Evolutionary conservation across 2,797 vertebrate genomes (phyloP).

Genomic region (Lemur catta): DNA sequence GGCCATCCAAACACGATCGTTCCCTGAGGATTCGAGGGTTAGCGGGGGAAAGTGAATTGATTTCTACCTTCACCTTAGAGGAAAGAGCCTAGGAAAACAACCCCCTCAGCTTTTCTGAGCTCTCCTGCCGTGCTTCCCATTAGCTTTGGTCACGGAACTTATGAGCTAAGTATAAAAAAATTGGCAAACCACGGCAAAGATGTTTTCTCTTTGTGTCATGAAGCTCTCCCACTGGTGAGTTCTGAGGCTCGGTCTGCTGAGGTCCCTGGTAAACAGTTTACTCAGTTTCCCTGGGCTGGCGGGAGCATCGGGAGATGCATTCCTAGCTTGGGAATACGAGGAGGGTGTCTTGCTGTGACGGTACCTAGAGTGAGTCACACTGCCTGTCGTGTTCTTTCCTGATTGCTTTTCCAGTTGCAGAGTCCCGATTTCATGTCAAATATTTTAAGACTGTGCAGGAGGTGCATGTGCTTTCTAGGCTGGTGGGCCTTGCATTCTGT

Average conservation of each 20-base stretch:
- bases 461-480: accelerated
- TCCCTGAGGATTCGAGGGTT: background rate
- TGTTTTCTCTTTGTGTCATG: constrained; percentile 49
- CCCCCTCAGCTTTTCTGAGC: background rate
- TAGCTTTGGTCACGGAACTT: background rate
- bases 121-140: background rate
- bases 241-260: background rate
- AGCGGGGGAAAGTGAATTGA: constrained; percentile 21
- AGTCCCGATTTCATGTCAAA: accelerated
- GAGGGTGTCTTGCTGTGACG: background rate
- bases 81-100: constrained; percentile 24
- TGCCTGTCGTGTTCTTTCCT: background rate
- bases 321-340: background rate
- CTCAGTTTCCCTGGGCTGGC: background rate
- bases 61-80: constrained; percentile 35
- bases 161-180: constrained; percentile 1
- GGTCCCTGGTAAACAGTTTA: constrained; percentile 11
- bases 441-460: background rate
- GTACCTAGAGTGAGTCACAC: background rate
- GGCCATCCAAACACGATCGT: background rate
- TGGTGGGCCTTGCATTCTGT: background rate
- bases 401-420: background rate
- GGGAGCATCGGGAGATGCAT: background rate
- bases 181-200: background rate
- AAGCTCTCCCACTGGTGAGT: background rate